Evolutionary conservation across 2,888 invertebrate genomes (phyloP).

Genomic region (Amblyjoppa proteus): DNA sequence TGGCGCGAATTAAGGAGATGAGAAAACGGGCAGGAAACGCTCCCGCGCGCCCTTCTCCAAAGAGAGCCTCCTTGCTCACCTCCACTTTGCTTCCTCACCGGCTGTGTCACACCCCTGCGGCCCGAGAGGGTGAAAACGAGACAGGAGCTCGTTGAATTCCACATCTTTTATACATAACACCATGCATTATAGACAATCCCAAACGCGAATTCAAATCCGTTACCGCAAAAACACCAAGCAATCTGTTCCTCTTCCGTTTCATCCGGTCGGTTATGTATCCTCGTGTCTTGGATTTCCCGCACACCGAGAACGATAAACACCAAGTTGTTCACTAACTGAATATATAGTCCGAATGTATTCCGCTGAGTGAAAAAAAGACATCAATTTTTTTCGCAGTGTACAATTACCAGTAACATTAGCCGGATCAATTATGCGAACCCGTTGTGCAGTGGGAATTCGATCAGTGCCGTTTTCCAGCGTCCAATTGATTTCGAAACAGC

Average conservation of each 20-base stretch:
- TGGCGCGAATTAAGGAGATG: constrained; percentile 61
- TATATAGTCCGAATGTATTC: not conserved
- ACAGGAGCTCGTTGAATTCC: constrained; percentile 46
- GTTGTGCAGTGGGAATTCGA: not conserved
- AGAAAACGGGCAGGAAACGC: constrained; percentile 44
- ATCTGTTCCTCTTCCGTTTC: constrained; percentile 41
- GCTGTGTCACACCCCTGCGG: constrained; percentile 18
- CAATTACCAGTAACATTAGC: too few species aligned
- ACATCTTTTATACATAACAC: constrained; percentile 5
- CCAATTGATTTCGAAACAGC: too few species aligned
- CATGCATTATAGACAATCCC: not conserved
- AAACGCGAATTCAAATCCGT: constrained; percentile 33
- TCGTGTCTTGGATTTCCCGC: not conserved
- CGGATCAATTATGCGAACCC: not conserved
- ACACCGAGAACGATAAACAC: not conserved
- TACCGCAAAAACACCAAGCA: constrained; percentile 11
- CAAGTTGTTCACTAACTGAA: not conserved
- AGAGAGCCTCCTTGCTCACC: constrained; percentile 2
- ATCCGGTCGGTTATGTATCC: not conserved
- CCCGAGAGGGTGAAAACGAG: constrained; percentile 54
- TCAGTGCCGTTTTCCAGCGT: not conserved
- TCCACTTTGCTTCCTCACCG: constrained; percentile 6
- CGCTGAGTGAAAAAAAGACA: not conserved
- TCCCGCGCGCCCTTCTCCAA: constrained; percentile 6
- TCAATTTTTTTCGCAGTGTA: too few species aligned